These are phyloP conservation scores for Psilopogon haemacephalus DNA, from an alignment of 2,113 vertebrate genomes.

Conservation along the genomic window DNA sequence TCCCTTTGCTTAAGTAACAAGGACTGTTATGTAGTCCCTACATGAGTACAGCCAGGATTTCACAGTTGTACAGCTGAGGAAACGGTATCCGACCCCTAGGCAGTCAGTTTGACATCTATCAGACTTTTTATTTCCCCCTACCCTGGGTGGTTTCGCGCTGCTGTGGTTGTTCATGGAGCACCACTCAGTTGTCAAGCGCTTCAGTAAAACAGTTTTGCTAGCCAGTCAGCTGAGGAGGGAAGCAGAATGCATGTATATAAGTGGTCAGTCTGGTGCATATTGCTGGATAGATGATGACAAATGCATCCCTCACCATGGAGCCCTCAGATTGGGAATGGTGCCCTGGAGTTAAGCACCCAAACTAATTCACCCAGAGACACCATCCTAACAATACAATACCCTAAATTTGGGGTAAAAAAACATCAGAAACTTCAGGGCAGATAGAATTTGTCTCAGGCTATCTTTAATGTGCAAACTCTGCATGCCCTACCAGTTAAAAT, in stretches of 20 bases:
- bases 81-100: not conserved
- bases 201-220: not conserved
- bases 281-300: not conserved
- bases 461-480: not conserved
- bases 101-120: not conserved
- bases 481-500: not conserved
- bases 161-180: not conserved
- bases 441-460: not conserved
- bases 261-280: rapidly evolving
- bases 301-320: not conserved
- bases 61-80: not conserved
- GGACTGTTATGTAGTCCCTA: not conserved
- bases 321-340: not conserved
- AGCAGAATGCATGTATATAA: not conserved
- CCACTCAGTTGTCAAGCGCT: not conserved
- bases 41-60: not conserved
- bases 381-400: not conserved
- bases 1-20: not conserved
- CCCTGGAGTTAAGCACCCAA: not conserved
- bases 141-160: not conserved
- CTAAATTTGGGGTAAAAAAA: not conserved
- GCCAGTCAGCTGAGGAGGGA: not conserved
- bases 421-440: not conserved
- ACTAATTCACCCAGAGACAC: not conserved
- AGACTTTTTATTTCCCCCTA: not conserved